Evolutionary conservation across 2,113 vertebrate genomes (phyloP), one percentile per base, ranked within the genome.

Genomic region (Redunca redunca): DNA sequence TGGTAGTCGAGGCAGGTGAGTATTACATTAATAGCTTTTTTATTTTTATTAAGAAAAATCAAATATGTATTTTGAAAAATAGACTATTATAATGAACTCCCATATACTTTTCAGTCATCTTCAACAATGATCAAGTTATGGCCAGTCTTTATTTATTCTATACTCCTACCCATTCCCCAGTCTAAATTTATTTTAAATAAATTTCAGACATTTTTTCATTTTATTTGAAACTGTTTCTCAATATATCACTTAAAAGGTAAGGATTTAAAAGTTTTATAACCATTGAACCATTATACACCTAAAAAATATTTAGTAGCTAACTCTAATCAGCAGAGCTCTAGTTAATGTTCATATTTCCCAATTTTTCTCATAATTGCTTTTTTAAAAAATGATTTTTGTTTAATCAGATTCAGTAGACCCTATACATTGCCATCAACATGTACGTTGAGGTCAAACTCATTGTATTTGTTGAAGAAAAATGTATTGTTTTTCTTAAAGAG

Each of bases 1-100:
- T 94, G 99, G 99, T 85, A 99, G 99, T 98, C 99, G 99, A 98
- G 99, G 99, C 98, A 99, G 99, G 99, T 99, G 98, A 98, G 98
- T 97, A 26, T 71, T 92, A 57, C 5, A 9, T 94, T 77, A 89
- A 91, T 53, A 88, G 46, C 1, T 52, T 78, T 53, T 93, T 52
- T 33, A 16, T 90, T 78, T 94, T 91, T 81, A 74, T 80, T 55
- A 93, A 91, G 89, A 87, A 96, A 95, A 94, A 46, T 92, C 7
- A 94, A 86, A 40, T 52, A 40, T 28, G 9, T 88, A 48, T 85
- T 94, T 86, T 25, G 83, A 91, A 78, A 96, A 91, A 15, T 83
- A 89, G 57, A 77, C 26, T 82, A 74, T 74, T 88, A 26, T 30
- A 52, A 19, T 83, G 25, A 91, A 52, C 19, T 67, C 26, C 21